Evolutionary conservation across 1,140 invertebrate genomes (phyloP), one percentile per base, ranked within the genome.

Genomic region (Zaprionus nigranus): DNA sequence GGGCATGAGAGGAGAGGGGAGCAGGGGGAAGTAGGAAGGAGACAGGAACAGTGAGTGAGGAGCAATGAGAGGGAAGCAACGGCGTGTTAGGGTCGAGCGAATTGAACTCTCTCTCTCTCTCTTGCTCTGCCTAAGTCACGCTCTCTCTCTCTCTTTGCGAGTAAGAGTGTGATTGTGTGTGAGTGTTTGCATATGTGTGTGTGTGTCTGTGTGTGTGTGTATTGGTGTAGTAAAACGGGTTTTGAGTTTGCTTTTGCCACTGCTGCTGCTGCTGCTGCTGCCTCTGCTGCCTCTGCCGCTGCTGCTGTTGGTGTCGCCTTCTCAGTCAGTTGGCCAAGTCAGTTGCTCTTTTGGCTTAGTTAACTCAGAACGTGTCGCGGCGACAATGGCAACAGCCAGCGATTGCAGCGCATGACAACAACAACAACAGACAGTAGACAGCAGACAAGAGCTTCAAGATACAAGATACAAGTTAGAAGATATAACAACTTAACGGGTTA

Each of bases 291-390:
- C 76, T 60, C 61, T 70, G 51, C 61, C 70, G 51, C 56, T 66
- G 78, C 63, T 79, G 63, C 40, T 46, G n/a, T 58, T 76, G 65
- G 70, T 80, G 78, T 69, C 77, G 72, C 83, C 72, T 82, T 77
- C 74, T 66, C 73, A 87, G 69, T 79, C 84, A 75, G 84, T 87
- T 87, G 84, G 84, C 78, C 84, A 87, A 87, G 81, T 87, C 84
- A 87, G 84, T 87, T 87, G 81, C 84, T 87, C 81, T 87, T 87
- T 87, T 87, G 84, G 78, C 84, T 87, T 90, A 87, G 82, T 86
- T 79, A 87, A 90, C 84, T 78, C 67, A 87, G 84, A 87, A 87
- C 84, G 84, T 87, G 81, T 64, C 67, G 85, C 85, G 78, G 64
- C 79, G 57, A 70, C 69, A 75, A 79, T 86, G 83, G 76, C 83